phyloP scores from a whole-genome alignment of 2,797 vertebrate genomes.

The Vireo griseus region DNA sequence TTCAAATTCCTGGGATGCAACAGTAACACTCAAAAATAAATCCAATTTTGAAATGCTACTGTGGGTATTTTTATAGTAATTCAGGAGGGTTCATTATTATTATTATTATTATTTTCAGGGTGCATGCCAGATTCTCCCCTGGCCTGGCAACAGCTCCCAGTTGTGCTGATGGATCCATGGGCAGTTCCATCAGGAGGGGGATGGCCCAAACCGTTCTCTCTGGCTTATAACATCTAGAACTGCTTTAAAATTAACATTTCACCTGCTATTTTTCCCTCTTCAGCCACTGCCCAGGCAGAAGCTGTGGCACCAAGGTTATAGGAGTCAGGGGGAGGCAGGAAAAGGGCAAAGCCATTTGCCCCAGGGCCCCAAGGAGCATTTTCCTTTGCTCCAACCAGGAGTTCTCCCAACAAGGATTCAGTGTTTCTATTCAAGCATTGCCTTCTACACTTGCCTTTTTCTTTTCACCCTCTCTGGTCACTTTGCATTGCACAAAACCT shows the following conservation, averaged over 20 bases:
- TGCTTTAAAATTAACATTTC: background rate
- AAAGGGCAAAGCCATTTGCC: background rate
- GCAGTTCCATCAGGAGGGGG: background rate
- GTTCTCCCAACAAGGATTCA: background rate
- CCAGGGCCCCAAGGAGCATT: background rate
- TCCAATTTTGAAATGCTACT: constrained; percentile 46
- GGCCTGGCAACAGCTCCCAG: background rate
- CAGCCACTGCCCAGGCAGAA: background rate
- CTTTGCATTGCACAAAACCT: background rate
- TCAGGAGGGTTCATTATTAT: background rate
- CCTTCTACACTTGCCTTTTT: background rate
- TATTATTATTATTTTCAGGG: constrained; percentile 6
- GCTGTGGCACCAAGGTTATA: background rate
- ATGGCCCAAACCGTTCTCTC: background rate
- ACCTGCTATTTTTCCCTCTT: background rate
- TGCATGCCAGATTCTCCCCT: background rate
- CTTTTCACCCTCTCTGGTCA: background rate
- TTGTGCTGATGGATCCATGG: background rate
- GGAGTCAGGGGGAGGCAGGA: background rate
- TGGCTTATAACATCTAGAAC: background rate
- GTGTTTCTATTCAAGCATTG: background rate
- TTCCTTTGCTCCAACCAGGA: background rate
- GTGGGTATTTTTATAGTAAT: constrained; percentile 45
- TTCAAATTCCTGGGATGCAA: constrained; percentile 34
- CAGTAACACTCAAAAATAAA: constrained; percentile 48